Base-by-base conservation (phyloP, 1,140 invertebrate genomes). In the Amyelois transitella region DNA sequence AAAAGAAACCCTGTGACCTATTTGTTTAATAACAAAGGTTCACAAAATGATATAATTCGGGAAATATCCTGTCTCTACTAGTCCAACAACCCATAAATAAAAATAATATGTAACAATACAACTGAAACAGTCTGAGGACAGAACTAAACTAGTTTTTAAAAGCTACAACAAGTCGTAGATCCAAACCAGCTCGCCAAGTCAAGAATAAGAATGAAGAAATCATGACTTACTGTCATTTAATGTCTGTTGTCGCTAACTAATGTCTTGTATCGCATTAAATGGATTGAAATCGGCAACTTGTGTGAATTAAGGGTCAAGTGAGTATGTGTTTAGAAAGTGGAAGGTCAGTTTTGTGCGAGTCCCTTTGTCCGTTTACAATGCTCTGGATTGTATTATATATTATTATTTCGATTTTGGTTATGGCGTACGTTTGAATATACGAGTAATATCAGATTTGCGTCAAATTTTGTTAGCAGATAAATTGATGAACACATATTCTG, bases 181-280 rank as follows among this genome's bases (percentile, higher is more conserved):
- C 70, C 32, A 49, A 63, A 69, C 74, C 66, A 51, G 48, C 44
- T 44, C 10, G 14, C 32, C 28, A 10, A 25, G 21, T 50, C 6
- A 21, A 19, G 17, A 44, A 3, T 44, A 44, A 69, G 65, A 76
- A 58, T 66, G 63, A 53, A 53, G 51, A 14, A n/a, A 38, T 56
- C 58, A 55, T 68, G 63, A 73, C 61, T 66, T 68, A 81, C 71
- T 71, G 68, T 62, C 74, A 66, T 71, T 77, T 78, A 80, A 79
- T 76, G 60, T 68, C 62, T 62, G 62, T 82, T 82, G 77, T 79
- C 52, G 53, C 28, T 24, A 25, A 14, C 52, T 72, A 72, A 75
- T 74, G 62, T 69, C 62, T 60, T 71, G 63, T 75, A 59, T 64
- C 65, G 66, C 69, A 12, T 74, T 75, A 71, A 77, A 67, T 55